Conservation (phyloP, 2,113 vertebrate genomes). For the Dipodomys stephensi region DNA sequence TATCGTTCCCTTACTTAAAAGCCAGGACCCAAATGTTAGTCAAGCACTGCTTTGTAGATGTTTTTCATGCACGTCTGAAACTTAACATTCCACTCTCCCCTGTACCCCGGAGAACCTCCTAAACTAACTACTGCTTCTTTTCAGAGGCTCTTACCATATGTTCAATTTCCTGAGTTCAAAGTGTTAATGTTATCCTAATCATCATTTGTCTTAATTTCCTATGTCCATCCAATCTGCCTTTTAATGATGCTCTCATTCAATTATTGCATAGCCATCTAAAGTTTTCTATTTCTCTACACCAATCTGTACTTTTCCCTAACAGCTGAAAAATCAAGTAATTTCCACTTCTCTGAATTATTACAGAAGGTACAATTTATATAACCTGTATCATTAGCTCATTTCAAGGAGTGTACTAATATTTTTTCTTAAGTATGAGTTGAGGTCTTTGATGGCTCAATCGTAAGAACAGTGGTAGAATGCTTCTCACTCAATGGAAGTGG, state of each 20-base stretch:
- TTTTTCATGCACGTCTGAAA: neutral
- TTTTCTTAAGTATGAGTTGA: neutral
- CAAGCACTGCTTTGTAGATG: neutral
- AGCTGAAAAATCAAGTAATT: neutral
- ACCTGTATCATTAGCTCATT: neutral
- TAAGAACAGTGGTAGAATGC: neutral
- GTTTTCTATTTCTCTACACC: neutral
- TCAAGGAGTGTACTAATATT: neutral
- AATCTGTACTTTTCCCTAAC: neutral
- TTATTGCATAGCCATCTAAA: neutral
- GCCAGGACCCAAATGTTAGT: neutral
- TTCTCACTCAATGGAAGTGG: neutral
- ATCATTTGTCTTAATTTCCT: conserved; percentile 25
- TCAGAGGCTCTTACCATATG: neutral
- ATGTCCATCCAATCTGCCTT: neutral
- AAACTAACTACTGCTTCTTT: neutral
- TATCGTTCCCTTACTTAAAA: neutral
- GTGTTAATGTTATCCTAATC: neutral
- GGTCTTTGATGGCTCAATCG: neutral
- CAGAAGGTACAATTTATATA: neutral
- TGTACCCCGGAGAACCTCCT: neutral
- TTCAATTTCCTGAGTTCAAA: conserved; percentile 4
- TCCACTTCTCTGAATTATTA: neutral
- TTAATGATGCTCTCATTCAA: conserved; percentile 27
- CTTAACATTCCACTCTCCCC: neutral